Base-by-base conservation (phyloP, 2,797 vertebrate species). In the Muscicapa comitata region DNA sequence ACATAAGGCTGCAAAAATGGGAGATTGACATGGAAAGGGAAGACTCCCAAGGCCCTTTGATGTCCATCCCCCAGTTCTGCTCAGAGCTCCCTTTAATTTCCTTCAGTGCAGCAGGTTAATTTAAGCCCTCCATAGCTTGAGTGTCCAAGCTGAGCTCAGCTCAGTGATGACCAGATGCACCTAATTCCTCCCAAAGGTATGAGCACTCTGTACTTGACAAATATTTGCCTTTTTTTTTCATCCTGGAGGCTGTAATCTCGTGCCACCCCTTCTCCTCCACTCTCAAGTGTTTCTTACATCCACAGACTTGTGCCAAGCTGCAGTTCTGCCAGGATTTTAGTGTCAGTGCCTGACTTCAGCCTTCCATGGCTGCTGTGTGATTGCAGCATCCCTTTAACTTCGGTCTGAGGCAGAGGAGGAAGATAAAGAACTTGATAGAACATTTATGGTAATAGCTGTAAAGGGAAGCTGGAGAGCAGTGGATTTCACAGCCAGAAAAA, bases 401-500 rank as follows among this genome's bases (percentile, higher is more conserved):
- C 1, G 0, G 87, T 86, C 72, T 90, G 94, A 96, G 94, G 94
- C 95, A 92, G 91, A 96, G 62, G 59, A 93, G 85, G 75, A 77
- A 93, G 90, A 95, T 97, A 96, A 97, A 97, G 94, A 95, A 91
- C 94, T 88, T 96, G 95, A 96, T 90, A 94, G 94, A 93, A 93
- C 94, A 25, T 96, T 94, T 91, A 97, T 88, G 92, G 89, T 95
- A 95, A 96, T 95, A 88, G 75, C 89, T 95, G 95, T 94, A 95
- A 96, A 97, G 92, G 87, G 94, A 93, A 80, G 82, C 85, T 88
- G 91, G 78, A 89, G 84, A 96, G 94, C 91, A 84, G 94, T 96
- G 94, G 91, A 93, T 96, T 96, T 94, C 94, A 96, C 96, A 96
- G 94, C 87, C 94, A 96, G 94, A 96, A 95, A 95, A 97, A 96